These are phyloP conservation scores for Clitarchus hookeri DNA, from an alignment of 2,888 invertebrate species.

Conservation along the genomic window DNA sequence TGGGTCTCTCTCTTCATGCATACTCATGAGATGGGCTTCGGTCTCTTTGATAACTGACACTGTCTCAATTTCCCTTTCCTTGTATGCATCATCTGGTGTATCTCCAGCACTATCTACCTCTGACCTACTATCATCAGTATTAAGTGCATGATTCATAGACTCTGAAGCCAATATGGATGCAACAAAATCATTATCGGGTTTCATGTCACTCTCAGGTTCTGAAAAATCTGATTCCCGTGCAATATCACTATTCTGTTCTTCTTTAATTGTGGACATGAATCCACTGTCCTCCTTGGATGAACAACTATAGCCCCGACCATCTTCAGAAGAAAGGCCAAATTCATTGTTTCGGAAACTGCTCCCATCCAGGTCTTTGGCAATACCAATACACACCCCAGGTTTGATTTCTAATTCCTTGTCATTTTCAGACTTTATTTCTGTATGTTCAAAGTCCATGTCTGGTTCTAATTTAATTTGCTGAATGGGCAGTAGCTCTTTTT, in stretches of 20 bases:
- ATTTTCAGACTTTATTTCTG: not conserved
- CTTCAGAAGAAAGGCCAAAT: conserved; percentile 21
- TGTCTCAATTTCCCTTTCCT: conserved; percentile 47
- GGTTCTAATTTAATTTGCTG: not conserved
- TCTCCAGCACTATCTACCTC: conserved; percentile 43
- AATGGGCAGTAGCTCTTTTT: not conserved
- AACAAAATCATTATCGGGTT: conserved; percentile 43
- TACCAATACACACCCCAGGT: not conserved
- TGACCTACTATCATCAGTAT: conserved; percentile 33
- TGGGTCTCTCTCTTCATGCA: conserved; percentile 28
- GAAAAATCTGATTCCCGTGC: conserved; percentile 39
- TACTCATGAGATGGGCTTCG: conserved; percentile 42
- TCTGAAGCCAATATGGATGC: conserved; percentile 41
- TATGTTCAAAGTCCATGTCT: not conserved
- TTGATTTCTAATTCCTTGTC: not conserved
- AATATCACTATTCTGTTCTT: conserved; percentile 42
- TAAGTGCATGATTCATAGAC: conserved; percentile 38
- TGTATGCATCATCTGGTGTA: conserved; percentile 36
- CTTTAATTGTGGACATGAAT: conserved; percentile 30
- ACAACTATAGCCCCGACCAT: conserved; percentile 27
- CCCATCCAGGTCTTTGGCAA: conserved; percentile 21
- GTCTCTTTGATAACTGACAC: conserved; percentile 51
- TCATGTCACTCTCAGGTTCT: conserved; percentile 47
- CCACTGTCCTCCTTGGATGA: conserved; percentile 31
- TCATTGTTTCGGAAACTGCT: conserved; percentile 26